Evolutionary conservation across 2,888 invertebrate genomes (phyloP), one percentile per base, ranked within the genome.

Genomic region (Polylopha cassiicola): DNA sequence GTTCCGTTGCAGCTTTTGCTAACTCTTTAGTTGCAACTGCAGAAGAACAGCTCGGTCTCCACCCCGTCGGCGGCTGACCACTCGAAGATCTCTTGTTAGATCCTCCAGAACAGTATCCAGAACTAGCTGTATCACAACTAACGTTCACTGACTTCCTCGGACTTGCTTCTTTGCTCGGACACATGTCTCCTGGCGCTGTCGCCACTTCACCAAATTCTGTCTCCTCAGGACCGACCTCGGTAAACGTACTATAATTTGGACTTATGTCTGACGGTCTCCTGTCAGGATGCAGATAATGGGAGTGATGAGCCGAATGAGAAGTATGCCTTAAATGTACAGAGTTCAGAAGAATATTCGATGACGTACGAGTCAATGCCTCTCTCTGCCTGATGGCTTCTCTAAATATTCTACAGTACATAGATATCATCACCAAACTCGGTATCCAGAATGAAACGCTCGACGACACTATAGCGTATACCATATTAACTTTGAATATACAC

Each of bases 391-490:
- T 91, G 1, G 95, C 94, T 77, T 94, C 94, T 66, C 93, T 87
- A 67, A 91, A 92, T 65, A 95, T 95, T 61, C 92, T 88, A 79
- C 90, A 94, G 79, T 96, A 96, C 92, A 95, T 96, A 27, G 93
- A 92, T 58, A 96, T 90, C 96, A 96, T 96, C 16, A 96, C 95
- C 37, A 95, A 73, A 53, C 95, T 95, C 3, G 96, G 96, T 71
- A 96, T 94, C 95, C 96, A 96, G 74, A 96, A 96, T 17, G 95
- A 95, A 21, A 96, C 92, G 49, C 94, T 93, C 42, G 95, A 95
- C 30, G 95, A 95, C 46, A 96, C 92, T 41, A 96, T 88, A 4
- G 95, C 95, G 66, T 95, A 96, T 18, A 93, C 90, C 68, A 91
- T 91, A 70, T 96, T 96, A 8, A 94, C 95, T 61, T 94, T 92